These are phyloP conservation scores for Heterodera schachtii DNA, from an alignment of 1,140 invertebrate genomes.

Conservation along the genomic window DNA sequence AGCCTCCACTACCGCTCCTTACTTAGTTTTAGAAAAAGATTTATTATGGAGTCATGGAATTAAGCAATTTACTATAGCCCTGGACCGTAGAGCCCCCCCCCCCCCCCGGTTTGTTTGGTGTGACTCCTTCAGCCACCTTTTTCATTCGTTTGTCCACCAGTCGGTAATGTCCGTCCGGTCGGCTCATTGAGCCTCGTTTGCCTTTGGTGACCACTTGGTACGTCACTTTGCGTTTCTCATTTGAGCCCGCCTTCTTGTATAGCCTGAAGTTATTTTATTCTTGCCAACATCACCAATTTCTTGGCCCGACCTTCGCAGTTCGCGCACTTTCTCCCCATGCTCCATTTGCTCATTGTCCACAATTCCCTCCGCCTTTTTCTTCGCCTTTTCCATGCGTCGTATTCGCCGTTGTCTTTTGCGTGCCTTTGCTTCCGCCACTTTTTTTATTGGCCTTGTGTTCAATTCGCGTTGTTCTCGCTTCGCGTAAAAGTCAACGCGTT, in stretches of 20 bases:
- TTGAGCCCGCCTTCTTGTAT: conserved; percentile 82
- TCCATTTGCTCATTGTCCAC: conserved; percentile 86
- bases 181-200: conserved; percentile 75
- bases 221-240: conserved; percentile 80
- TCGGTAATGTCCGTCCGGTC: conserved; percentile 85
- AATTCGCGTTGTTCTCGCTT: conserved; percentile 76
- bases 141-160: conserved; percentile 94
- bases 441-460: conserved; percentile 92
- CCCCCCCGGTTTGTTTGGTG: too few relatives aligned
- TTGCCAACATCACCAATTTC: conserved; percentile 22
- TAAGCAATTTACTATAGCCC: too few relatives aligned
- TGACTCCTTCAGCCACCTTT: conserved; percentile 71
- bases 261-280: conserved; percentile 71
- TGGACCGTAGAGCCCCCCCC: too few relatives aligned
- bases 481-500: conserved; percentile 70
- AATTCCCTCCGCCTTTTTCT: conserved; percentile 89
- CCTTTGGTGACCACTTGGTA: conserved; percentile 94
- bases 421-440: conserved; percentile 95
- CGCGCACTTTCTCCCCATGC: conserved; percentile 85
- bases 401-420: conserved; percentile 84
- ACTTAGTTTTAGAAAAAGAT: too few relatives aligned
- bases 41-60: too few relatives aligned
- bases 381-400: conserved; percentile 82
- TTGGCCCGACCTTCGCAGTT: conserved; percentile 80
- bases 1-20: too few relatives aligned